Evolutionary conservation across 2,888 invertebrate species (phyloP).

Genomic region (Amphipoea lucens): DNA sequence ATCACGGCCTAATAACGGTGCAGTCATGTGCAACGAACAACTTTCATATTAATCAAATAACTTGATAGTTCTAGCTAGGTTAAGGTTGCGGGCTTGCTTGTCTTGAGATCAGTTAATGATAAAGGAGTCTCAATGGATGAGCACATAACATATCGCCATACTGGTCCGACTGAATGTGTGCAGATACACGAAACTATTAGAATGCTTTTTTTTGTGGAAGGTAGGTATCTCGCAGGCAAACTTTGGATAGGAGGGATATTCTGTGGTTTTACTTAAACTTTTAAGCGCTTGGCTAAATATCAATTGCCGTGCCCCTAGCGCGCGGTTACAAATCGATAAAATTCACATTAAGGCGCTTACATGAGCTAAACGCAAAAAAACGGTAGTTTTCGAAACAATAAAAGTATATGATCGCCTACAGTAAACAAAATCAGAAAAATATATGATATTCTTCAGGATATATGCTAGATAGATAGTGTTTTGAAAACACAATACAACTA

Average conservation of each 20-base stretch:
- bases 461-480: no score
- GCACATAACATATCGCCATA: neutral
- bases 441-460: no score
- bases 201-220: neutral
- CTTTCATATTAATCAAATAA: conserved; percentile 43
- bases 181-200: neutral
- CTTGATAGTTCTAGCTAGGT: neutral
- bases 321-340: no score
- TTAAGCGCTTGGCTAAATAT: no score
- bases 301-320: no score
- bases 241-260: neutral
- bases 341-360: no score
- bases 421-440: no score
- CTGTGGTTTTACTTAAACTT: neutral
- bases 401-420: no score
- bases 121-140: neutral
- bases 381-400: no score
- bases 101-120: neutral
- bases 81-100: neutral
- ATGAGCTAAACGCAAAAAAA: no score
- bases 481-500: no score
- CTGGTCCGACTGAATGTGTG: neutral
- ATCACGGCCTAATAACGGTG: conserved; percentile 29
- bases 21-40: conserved; percentile 49
- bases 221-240: neutral